Evolutionary conservation across 35 echinoderm and acorn worm species (phyloP).

Genomic region (Apostichopus californicus): DNA sequence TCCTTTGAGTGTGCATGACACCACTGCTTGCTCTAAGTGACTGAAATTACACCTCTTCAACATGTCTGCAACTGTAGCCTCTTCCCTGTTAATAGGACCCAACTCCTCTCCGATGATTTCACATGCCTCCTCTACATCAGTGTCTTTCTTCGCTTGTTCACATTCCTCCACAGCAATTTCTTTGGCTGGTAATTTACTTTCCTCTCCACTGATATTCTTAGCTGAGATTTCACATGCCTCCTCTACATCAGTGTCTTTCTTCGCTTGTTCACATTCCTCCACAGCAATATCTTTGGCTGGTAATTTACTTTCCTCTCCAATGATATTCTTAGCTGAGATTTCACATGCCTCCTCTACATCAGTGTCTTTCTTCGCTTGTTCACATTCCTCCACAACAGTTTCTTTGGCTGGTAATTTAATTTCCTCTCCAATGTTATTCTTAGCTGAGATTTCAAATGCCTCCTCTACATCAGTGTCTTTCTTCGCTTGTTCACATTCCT

Average conservation of each 20-base stretch:
- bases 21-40: conserved; percentile 54
- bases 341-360: too few relatives aligned
- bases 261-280: too few relatives aligned
- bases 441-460: background rate
- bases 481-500: too few relatives aligned
- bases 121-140: conserved; percentile 38
- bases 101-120: conserved; percentile 48
- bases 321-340: too few relatives aligned
- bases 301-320: too few relatives aligned
- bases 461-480: background rate
- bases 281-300: too few relatives aligned
- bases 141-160: too few relatives aligned
- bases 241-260: too few relatives aligned
- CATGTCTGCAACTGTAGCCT: conserved; percentile 51
- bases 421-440: conserved; percentile 4
- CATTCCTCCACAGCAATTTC: too few relatives aligned
- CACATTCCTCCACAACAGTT: too few relatives aligned
- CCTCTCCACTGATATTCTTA: conserved; percentile 30
- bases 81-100: conserved; percentile 31
- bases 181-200: conserved; percentile 32
- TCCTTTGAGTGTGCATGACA: conserved; percentile 39
- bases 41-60: conserved; percentile 56
- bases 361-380: too few relatives aligned
- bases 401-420: background rate
- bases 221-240: too few relatives aligned